Base-by-base conservation (phyloP, 2,888 invertebrate species). In the Nomada ruficornis region DNA sequence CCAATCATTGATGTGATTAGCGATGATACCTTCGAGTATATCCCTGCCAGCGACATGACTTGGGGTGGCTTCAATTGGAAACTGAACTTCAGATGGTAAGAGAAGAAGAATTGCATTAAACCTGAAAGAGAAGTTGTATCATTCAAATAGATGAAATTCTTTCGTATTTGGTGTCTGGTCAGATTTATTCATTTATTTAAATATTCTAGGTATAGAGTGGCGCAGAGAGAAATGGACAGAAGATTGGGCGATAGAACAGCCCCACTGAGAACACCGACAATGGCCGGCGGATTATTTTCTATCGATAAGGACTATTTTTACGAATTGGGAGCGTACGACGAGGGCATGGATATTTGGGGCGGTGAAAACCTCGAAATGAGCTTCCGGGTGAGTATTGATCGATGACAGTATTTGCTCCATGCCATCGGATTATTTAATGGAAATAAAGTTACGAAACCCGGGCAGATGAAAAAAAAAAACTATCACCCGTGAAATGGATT, bases 51-150 rank as follows among this genome's bases (percentile, higher is more conserved):
- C 1, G 99, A 99, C 94, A 98, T 99, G 96, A 99, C 99, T 0
- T 99, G 99, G 99, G 99, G 99, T 84, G 99, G 99, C 36, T 99
- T 99, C 95, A 99, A 99, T 95, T 99, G 99, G 99, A 99, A 99
- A 94, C 95, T 99, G 72, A 99, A 99, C 95, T 99, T 99, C 94
- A 96, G 99, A 95, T 99, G 99, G 99, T 98, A 94, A 95, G 95
- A 91, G 85, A 71, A 4, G 10, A 10, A 13, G 2, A 3, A 50
- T 59, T 52, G 20, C 47, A 1, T 11, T 47, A 15, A 47, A 47
- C 0, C 15, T 47, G 47, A 47, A 36, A 36, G 36, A 36, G 36
- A 36, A 7, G 5, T 36, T 36, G 36, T 36, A 7, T 7, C 36
- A 36, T 1, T 36, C 36, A 1, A 36, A 36, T 36, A 36, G 36